Conservation (phyloP, 2,113 vertebrate genomes). For the Noturus placidus region DNA sequence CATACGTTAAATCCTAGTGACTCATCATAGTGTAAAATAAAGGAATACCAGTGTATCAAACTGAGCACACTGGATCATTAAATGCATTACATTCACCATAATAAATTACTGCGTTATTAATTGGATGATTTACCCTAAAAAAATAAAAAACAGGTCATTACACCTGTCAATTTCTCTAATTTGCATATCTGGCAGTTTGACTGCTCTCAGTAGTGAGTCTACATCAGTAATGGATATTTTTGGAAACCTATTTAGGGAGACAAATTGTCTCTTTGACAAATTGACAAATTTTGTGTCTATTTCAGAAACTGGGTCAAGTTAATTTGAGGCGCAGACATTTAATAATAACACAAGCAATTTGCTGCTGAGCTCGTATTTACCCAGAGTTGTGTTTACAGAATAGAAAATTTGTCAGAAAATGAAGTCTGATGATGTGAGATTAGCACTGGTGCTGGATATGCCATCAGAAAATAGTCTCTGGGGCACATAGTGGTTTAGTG, state of each 20-base stretch:
- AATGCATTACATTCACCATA: not conserved
- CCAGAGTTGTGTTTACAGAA: not conserved
- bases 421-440: not conserved
- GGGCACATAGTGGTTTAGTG: too few relatives aligned
- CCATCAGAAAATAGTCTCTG: not conserved
- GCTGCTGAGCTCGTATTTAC: not conserved
- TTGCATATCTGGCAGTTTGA: not conserved
- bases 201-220: not conserved
- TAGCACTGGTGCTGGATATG: not conserved
- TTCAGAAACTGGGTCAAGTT: not conserved
- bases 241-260: constrained; percentile 7
- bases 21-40: not conserved
- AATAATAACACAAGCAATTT: not conserved
- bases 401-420: not conserved
- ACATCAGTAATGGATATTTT: constrained; percentile 22
- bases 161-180: constrained; percentile 4
- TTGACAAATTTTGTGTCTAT: not conserved
- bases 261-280: too few relatives aligned
- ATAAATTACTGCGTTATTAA: not conserved
- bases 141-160: not conserved
- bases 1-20: not conserved
- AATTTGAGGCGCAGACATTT: not conserved
- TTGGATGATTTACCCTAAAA: not conserved
- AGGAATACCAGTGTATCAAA: not conserved
- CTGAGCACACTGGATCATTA: not conserved